Evolutionary conservation across 2,888 invertebrate genomes (phyloP).

Genomic region (Clanis bilineata): DNA sequence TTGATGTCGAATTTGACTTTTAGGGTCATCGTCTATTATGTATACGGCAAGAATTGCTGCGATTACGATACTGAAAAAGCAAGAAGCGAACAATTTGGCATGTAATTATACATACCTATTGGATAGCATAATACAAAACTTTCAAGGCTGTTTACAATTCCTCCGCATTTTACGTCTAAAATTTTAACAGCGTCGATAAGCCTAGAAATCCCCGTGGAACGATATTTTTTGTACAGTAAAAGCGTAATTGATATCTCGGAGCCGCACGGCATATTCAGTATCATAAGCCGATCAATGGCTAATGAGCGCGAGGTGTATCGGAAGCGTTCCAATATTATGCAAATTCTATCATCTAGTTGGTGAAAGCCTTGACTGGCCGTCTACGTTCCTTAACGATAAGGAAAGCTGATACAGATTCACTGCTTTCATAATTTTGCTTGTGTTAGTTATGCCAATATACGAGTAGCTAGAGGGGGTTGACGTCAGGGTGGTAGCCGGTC

Average conservation of each 20-base stretch:
- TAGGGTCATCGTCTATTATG: too few relatives aligned
- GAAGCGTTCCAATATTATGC: constrained; percentile 70
- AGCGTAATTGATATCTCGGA: constrained; percentile 23
- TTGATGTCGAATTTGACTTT: too few relatives aligned
- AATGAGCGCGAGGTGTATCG: constrained; percentile 70
- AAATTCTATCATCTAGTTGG: constrained; percentile 65
- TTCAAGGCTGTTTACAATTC: too few relatives aligned
- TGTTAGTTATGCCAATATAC: too few relatives aligned
- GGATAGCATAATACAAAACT: too few relatives aligned
- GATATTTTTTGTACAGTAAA: constrained; percentile 9
- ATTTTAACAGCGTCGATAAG: not conserved
- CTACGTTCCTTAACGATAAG: constrained; percentile 44
- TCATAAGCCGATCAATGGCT: constrained; percentile 67
- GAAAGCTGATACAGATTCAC: constrained; percentile 38
- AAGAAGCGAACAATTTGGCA: too few relatives aligned
- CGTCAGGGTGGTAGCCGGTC: too few relatives aligned
- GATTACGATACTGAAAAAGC: too few relatives aligned
- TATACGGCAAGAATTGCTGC: too few relatives aligned
- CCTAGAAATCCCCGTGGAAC: constrained; percentile 1
- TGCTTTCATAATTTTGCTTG: constrained; percentile 35
- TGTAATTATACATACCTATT: too few relatives aligned
- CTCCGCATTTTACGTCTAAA: not conserved
- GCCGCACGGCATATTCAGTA: constrained; percentile 40
- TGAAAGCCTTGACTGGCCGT: constrained; percentile 53
- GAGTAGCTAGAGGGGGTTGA: too few relatives aligned